These are phyloP conservation scores for Synanthedon tipuliformis DNA, from an alignment of 2,888 invertebrate species.

Conservation along the genomic window DNA sequence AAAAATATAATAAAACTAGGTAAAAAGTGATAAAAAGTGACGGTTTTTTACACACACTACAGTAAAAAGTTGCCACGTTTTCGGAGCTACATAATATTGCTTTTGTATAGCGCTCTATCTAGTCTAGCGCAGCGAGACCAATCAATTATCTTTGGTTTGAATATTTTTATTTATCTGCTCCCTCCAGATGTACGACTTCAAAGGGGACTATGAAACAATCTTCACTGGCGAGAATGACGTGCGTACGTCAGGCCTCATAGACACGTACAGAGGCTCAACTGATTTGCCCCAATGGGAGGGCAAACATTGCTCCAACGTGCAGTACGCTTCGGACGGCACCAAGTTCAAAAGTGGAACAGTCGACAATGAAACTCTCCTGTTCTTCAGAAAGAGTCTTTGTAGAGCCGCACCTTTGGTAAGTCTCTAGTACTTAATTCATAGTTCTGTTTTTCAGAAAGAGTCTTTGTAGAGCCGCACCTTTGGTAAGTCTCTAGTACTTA, in stretches of 20 bases:
- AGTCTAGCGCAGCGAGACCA: no score
- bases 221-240: conserved; percentile 77
- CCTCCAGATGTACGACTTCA: conserved; percentile 86
- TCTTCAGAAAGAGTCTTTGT: conserved; percentile 88
- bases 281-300: conserved; percentile 83
- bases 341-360: conserved; percentile 81
- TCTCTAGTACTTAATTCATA: no score
- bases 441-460: no score
- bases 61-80: no score
- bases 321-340: conserved; percentile 84
- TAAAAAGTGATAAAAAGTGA: no score
- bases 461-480: no score
- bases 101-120: no score
- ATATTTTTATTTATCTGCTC: not conserved
- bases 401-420: conserved; percentile 82
- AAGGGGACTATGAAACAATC: conserved; percentile 82
- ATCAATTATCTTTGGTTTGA: no score
- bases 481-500: no score
- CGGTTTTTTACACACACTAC: no score
- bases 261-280: conserved; percentile 79
- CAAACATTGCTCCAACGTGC: conserved; percentile 80
- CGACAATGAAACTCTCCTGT: conserved; percentile 76
- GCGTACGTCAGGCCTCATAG: conserved; percentile 75
- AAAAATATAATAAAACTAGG: no score
- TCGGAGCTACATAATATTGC: no score